Base-by-base conservation (phyloP, 2,113 vertebrate genomes). In the Pedionomus torquatus region DNA sequence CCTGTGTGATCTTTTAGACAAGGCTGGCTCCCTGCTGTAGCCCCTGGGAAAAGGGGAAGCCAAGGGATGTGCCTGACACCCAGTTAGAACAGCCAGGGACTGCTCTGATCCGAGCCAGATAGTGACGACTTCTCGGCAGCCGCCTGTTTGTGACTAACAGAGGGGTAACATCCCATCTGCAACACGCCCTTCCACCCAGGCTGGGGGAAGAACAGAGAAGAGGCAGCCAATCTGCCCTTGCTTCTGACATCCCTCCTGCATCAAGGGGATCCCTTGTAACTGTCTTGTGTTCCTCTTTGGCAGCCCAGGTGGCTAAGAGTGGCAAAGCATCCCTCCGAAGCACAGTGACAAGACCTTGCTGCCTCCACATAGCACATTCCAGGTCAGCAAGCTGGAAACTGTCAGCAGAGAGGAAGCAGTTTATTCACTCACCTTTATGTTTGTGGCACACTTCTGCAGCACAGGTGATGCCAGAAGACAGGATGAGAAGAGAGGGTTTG, bases 11-110 rank as follows among this genome's bases (percentile, higher is more conserved):
- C 12, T 68, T 52, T 24, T 68, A 49, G 30, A 63, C 17, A 39
- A 33, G 58, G 35, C 10, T 0, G 1, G 43, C 31, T 76, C 63
- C 24, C 48, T 83, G 28, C 13, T 2, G 3, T 1, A 44, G 58
- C 4, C n/a, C 15, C 24, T 0, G 0, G 26, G 28, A 28, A 60
- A 69, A 44, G 20, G 11, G 14, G n/a, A 80, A 89, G 20, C 26
- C 18, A 16, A 89, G 26, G 9, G 20, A 63, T 26, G 18, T 63
- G 68, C 48, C n/a, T 43, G 11, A 58, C 20, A 72, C 6, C 26
- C 43, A 68, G 41, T 52, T 17, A 79, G 49, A 39, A 43, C 43
- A 83, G 52, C 31, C 12, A 0, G 8, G 21, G 31, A 77, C 81
- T 87, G 66, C 83, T 76, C 33, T 8, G 3, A 8, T 79, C 61